Evolutionary conservation across 2,113 vertebrate species (phyloP).

Genomic region (Nyctibius bracteatus): DNA sequence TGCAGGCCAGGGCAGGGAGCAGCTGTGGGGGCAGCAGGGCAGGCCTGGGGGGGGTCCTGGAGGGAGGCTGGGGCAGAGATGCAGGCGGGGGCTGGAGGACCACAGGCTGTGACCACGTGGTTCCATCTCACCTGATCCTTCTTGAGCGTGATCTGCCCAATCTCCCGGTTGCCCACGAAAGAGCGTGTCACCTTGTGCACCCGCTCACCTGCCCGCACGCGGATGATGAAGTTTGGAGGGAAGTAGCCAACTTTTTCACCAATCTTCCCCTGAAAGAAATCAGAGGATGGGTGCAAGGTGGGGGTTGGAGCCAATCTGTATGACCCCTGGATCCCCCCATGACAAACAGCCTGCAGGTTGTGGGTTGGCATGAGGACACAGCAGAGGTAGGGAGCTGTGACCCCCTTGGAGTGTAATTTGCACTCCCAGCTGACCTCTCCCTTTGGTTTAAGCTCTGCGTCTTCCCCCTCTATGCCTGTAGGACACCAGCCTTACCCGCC

Average conservation of each 20-base stretch:
- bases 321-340: background rate
- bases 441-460: background rate
- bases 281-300: background rate
- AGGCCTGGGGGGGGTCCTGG: background rate
- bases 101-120: rapidly evolving
- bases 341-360: background rate
- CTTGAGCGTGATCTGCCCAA: conserved; percentile 95
- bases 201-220: conserved; percentile 87
- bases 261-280: conserved; percentile 83
- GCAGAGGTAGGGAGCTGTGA: background rate
- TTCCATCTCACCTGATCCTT: conserved; percentile 86
- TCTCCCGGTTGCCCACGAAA: conserved; percentile 94
- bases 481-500: conserved; percentile 82
- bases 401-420: background rate
- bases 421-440: background rate
- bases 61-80: background rate
- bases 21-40: background rate
- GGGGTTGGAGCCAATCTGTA: background rate
- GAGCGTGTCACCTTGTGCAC: conserved; percentile 88
- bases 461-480: background rate
- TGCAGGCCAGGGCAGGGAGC: rapidly evolving
- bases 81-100: background rate
- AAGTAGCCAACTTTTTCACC: conserved; percentile 92
- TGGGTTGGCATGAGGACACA: background rate
- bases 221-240: conserved; percentile 93